A percentile compares a stretch with the other conserved stretches of the same genome.
phyloP scores from a whole-genome alignment of 2,113 vertebrate species.

The Rhinolophus ferrumequinum region DNA sequence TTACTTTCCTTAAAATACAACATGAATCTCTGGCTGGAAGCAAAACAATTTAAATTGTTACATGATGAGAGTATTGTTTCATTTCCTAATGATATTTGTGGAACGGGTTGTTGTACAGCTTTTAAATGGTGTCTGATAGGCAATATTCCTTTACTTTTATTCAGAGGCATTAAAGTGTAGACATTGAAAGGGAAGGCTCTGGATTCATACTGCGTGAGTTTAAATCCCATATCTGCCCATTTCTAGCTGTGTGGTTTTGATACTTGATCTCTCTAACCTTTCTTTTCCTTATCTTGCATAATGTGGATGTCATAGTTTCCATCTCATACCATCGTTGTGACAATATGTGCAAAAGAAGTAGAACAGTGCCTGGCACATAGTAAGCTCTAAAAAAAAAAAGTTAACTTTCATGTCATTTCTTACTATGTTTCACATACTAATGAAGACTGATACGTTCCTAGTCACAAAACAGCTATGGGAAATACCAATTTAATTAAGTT shows the following conservation, averaged over 20 bases:
- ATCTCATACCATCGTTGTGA: background rate
- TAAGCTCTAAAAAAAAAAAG: background rate
- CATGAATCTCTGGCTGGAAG: conserved; percentile 24
- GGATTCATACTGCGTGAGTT: background rate
- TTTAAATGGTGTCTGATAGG: background rate
- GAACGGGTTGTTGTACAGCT: background rate
- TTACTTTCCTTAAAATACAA: conserved; percentile 38
- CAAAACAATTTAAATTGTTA: conserved; percentile 39
- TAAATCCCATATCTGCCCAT: background rate
- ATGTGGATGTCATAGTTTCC: background rate
- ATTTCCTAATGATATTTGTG: conserved; percentile 18
- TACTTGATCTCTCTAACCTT: background rate
- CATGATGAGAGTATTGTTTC: background rate
- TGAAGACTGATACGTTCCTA: background rate
- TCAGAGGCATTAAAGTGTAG: background rate
- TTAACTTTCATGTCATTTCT: background rate
- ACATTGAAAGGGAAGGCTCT: background rate
- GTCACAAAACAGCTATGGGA: background rate
- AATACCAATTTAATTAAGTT: background rate
- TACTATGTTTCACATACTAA: background rate
- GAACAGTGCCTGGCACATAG: background rate
- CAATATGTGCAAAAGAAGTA: background rate
- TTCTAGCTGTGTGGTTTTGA: background rate
- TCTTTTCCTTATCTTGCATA: conserved; percentile 27
- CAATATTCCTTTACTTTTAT: background rate